A percentile compares a stretch with the other conserved stretches of the same genome.
Conservation (phyloP, 2,113 vertebrate genomes). For the Pungitius pungitius region DNA sequence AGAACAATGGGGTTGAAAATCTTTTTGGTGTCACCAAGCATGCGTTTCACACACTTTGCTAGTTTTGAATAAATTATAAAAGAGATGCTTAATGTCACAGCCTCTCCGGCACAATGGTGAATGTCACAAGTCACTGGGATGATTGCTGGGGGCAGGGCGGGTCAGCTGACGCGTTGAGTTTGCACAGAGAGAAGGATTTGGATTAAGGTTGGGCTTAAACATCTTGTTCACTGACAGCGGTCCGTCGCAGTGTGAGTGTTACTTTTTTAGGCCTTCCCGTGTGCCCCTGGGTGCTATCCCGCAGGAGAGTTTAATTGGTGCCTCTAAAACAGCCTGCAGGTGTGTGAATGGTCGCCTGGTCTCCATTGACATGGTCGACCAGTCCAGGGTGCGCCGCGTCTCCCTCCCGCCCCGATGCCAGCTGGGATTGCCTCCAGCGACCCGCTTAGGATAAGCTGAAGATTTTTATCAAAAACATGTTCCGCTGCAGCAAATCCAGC, state of each 20-base stretch:
- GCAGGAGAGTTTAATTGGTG: too few relatives aligned
- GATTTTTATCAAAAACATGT: background rate
- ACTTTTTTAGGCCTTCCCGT: background rate
- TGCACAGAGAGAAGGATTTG: background rate
- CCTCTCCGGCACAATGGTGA: background rate
- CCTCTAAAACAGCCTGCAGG: too few relatives aligned
- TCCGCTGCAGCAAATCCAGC: background rate
- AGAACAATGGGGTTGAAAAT: background rate
- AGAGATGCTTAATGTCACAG: background rate
- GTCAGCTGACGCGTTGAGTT: background rate
- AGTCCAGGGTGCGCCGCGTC: too few relatives aligned
- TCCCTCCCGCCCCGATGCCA: too few relatives aligned
- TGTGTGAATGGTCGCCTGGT: too few relatives aligned
- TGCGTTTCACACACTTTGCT: background rate
- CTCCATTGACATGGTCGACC: too few relatives aligned
- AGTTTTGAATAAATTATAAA: background rate
- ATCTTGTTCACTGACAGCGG: constrained; percentile 13
- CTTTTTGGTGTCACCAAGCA: background rate
- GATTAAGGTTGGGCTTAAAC: constrained; percentile 18
- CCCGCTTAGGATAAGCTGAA: too few relatives aligned
- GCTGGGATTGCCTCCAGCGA: too few relatives aligned
- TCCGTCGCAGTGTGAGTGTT: constrained; percentile 24
- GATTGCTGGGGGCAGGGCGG: background rate
- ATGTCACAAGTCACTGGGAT: background rate
- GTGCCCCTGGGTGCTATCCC: too few relatives aligned